Conservation (phyloP, 2,113 vertebrate species). For the Ptychochromis oligacanthus region DNA sequence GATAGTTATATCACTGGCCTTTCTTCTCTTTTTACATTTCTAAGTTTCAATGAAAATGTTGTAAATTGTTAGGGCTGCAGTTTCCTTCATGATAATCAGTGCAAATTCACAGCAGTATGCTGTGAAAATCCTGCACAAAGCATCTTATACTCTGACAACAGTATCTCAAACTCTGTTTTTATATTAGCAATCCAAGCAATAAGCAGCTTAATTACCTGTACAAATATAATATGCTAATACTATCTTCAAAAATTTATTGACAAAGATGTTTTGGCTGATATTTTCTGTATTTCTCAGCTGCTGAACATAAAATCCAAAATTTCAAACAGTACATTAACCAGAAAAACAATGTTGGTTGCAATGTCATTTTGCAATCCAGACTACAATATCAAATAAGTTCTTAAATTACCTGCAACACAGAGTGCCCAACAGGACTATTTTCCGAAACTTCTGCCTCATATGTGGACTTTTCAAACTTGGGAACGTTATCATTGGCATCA, state of each 20-base stretch:
- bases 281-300: background rate
- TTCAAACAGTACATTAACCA: background rate
- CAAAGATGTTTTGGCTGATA: background rate
- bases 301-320: background rate
- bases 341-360: background rate
- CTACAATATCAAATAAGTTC: background rate
- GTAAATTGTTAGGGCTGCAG: constrained; percentile 13
- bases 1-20: background rate
- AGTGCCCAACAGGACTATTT: constrained; percentile 96
- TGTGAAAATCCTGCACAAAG: constrained; percentile 38
- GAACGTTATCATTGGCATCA: constrained; percentile 94
- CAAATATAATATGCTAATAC: constrained; percentile 2
- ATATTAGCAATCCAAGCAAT: constrained; percentile 36
- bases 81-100: constrained; percentile 30
- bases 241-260: background rate
- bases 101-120: constrained; percentile 13
- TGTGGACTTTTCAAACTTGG: constrained; percentile 91
- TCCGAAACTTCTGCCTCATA: constrained; percentile 93
- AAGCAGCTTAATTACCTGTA: constrained; percentile 38
- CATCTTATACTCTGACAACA: constrained; percentile 15
- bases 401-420: constrained; percentile 92
- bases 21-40: background rate
- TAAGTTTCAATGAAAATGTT: constrained; percentile 21
- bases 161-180: constrained; percentile 20
- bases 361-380: background rate